Percentiles rank a stretch among this genome's conserved stretches.
phyloP scores from a whole-genome alignment of 2,797 vertebrate genomes.

The Malurus leucopterus region DNA sequence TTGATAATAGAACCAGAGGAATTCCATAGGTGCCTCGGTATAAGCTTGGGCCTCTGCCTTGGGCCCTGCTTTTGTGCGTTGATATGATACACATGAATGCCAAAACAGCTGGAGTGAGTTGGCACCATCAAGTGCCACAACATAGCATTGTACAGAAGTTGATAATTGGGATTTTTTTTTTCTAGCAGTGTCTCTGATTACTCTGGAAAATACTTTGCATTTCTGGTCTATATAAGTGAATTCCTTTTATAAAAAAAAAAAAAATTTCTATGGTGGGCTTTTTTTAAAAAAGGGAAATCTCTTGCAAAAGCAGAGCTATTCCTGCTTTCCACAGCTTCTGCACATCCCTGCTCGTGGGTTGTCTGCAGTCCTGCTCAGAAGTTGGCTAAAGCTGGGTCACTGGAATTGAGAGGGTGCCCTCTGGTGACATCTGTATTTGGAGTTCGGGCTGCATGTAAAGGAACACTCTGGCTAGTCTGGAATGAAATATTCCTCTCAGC shows the following conservation, averaged over 20 bases:
- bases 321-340: neutral
- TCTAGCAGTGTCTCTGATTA: neutral
- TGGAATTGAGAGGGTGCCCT: slow-evolving; percentile 44
- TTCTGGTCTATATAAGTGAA: neutral
- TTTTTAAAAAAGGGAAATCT: neutral
- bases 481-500: neutral
- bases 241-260: fast-evolving
- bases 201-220: neutral
- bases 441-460: neutral
- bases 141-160: neutral
- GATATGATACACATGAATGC: neutral
- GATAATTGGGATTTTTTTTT: neutral
- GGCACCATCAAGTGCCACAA: neutral
- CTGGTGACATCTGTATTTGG: slow-evolving; percentile 10
- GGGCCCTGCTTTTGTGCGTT: neutral
- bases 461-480: neutral
- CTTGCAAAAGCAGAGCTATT: neutral
- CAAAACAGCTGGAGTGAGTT: neutral
- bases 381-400: neutral
- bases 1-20: neutral
- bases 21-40: neutral
- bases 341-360: neutral
- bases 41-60: neutral
- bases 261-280: fast-evolving
- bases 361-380: neutral